Base-by-base conservation (phyloP, 92 coral and sea anemone genomes). In the Phenganax marumi region DNA sequence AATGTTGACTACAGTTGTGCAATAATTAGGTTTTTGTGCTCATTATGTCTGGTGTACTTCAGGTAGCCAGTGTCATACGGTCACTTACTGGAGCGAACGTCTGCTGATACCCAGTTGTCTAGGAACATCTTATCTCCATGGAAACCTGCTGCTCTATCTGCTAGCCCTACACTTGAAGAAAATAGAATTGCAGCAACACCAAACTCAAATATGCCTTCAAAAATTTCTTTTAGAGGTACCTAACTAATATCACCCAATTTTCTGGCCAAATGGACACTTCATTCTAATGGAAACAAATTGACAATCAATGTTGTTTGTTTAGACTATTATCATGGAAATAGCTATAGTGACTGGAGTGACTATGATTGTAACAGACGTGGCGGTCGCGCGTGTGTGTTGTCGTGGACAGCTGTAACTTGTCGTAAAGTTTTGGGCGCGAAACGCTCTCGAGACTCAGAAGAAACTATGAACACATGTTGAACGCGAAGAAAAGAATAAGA, bases 31-130 rank as follows among this genome's bases (percentile, higher is more conserved):
- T 56, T 56, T 1, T 14, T 14, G 7, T 14, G 63, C 73, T 17
- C 10, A 12, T 24, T 14, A 68, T 68, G 9, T 9, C 49, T 68
- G 48, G 51, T 8, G 11, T 62, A 24, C 18, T 48, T 72, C 47
- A 54, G 75, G 49, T 76, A 96, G 99, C 86, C 90, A 16, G 97
- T 96, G n/a, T 96, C 99, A 17, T 96, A 91, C 78, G 91, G 97
- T 64, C 81, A 97, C 56, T 84, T 96, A 33, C 93, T 96, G n/a
- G 93, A 86, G 11, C 92, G 97, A 22, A 82, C 90, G 54, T 11
- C 0, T 73, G 6, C 54, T 66, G 12, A 9, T 39, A 18, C 61
- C 50, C 61, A 47, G 25, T 72, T 49, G 17, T 52, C 72, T 49
- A 52, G 70, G 54, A 70, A 24, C n/a, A 10, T 13, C 19, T 39